Percentiles rank a stretch among this genome's conserved stretches.
Evolutionary conservation across 64 coral and sea anemone genomes (phyloP).

Genomic region (Orbicella faveolata): DNA sequence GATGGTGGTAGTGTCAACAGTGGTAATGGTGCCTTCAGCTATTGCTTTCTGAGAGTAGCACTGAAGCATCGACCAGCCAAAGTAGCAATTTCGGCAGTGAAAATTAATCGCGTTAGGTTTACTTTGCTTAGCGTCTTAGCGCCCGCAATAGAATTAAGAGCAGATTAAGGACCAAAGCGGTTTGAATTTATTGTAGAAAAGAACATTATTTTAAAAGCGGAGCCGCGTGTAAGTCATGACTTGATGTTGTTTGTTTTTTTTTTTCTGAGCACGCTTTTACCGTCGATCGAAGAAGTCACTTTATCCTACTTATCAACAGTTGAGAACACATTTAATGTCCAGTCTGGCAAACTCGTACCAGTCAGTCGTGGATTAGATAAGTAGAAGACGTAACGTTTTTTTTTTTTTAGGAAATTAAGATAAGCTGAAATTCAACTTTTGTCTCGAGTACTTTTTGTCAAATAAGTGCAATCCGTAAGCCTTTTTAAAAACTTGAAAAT

Average conservation of each 20-base stretch:
- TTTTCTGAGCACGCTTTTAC: background rate
- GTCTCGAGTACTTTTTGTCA: background rate
- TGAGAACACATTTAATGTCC: background rate
- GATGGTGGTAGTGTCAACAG: background rate
- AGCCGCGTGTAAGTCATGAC: conserved; percentile 37
- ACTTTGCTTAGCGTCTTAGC: background rate
- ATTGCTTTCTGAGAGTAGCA: background rate
- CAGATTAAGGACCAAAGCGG: background rate
- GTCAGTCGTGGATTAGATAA: conserved; percentile 15
- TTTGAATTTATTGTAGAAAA: background rate
- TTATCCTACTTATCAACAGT: conserved; percentile 56
- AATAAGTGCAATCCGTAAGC: background rate
- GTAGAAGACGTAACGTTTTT: background rate
- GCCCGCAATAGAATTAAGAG: background rate
- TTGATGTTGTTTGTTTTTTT: conserved; percentile 23
- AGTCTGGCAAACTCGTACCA: background rate
- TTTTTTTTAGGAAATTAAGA: background rate
- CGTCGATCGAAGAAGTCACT: conserved; percentile 47
- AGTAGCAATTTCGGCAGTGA: background rate
- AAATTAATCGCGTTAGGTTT: background rate
- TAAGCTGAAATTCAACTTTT: background rate
- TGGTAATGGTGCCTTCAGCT: background rate
- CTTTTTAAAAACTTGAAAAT: background rate
- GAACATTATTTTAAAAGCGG: background rate
- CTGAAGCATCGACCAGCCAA: background rate